These are phyloP conservation scores for Tipula vernalis DNA, from an alignment of 2,888 invertebrate genomes.

Conservation along the genomic window DNA sequence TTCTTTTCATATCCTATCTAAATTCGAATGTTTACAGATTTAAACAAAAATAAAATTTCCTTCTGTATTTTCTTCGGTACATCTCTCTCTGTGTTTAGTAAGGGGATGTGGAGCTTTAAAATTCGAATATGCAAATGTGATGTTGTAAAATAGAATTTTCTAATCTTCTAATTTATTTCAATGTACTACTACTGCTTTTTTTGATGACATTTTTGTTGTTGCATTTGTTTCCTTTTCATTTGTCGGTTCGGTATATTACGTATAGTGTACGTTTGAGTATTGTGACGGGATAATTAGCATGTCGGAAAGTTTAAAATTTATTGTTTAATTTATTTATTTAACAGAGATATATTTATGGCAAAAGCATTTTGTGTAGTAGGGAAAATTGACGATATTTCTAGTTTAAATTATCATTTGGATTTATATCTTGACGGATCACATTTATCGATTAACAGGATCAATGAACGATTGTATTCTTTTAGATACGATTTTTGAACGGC, in stretches of 20 bases:
- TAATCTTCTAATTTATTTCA: slow-evolving; percentile 4
- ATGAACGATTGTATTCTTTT: background rate
- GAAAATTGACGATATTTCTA: background rate
- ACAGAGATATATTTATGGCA: background rate
- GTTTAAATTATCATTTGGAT: background rate
- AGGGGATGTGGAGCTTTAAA: background rate
- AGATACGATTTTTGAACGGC: background rate
- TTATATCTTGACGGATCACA: background rate
- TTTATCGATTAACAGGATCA: background rate
- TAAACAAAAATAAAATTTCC: background rate
- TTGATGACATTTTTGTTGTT: background rate
- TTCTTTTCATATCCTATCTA: background rate
- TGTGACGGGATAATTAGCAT: background rate
- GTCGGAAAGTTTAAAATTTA: background rate
- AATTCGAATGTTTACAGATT: background rate
- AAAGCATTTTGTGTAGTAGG: background rate
- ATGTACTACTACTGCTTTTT: background rate
- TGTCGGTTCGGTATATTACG: background rate
- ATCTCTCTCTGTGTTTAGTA: background rate
- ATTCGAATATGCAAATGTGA: background rate
- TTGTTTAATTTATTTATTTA: background rate
- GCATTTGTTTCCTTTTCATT: background rate
- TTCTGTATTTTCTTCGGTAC: background rate
- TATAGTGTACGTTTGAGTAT: background rate
- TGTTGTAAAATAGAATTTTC: background rate